Percentiles rank a stretch among this genome's conserved stretches.
Conservation (phyloP, 1,140 invertebrate genomes). For the Antheraea pernyi region DNA sequence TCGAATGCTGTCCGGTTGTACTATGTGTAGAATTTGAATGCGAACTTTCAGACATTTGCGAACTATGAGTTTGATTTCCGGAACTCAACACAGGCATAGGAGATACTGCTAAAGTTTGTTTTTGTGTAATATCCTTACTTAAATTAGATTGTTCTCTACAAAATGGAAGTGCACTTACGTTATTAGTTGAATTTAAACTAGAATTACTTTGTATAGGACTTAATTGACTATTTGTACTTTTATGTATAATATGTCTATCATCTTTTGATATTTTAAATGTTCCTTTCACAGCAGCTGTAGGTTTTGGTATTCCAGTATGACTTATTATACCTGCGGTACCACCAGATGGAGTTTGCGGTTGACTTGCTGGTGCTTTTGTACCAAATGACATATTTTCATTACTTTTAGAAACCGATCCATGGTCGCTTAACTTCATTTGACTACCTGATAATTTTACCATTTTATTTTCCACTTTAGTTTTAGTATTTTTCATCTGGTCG, state of each 20-base stretch:
- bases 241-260: slow-evolving; percentile 66
- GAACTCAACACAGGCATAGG: slow-evolving; percentile 82
- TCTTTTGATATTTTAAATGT: slow-evolving; percentile 84
- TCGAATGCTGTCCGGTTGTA: slow-evolving; percentile 82
- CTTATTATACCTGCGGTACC: slow-evolving; percentile 52
- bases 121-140: slow-evolving; percentile 74
- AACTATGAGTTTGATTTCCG: slow-evolving; percentile 65
- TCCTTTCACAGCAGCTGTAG: slow-evolving; percentile 93
- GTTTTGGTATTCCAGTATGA: slow-evolving; percentile 91
- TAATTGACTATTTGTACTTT: slow-evolving; percentile 76
- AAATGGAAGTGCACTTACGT: slow-evolving; percentile 69
- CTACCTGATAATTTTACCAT: slow-evolving; percentile 74
- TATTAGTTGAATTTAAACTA: slow-evolving; percentile 78
- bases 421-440: slow-evolving; percentile 70
- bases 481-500: slow-evolving; percentile 53
- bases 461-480: slow-evolving; percentile 66
- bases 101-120: slow-evolving; percentile 86
- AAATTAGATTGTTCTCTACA: slow-evolving; percentile 77
- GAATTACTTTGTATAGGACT: slow-evolving; percentile 79
- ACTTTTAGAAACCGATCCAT: slow-evolving; percentile 41
- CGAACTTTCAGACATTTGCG: slow-evolving; percentile 80
- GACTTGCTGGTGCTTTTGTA: slow-evolving; percentile 44
- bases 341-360: slow-evolving; percentile 44
- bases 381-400: slow-evolving; percentile 40
- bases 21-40: slow-evolving; percentile 81